A percentile compares a stretch with the other conserved stretches of the same genome.
Evolutionary conservation across 2,797 vertebrate genomes (phyloP).

Genomic region (Ctenopoma kingsleyae): DNA sequence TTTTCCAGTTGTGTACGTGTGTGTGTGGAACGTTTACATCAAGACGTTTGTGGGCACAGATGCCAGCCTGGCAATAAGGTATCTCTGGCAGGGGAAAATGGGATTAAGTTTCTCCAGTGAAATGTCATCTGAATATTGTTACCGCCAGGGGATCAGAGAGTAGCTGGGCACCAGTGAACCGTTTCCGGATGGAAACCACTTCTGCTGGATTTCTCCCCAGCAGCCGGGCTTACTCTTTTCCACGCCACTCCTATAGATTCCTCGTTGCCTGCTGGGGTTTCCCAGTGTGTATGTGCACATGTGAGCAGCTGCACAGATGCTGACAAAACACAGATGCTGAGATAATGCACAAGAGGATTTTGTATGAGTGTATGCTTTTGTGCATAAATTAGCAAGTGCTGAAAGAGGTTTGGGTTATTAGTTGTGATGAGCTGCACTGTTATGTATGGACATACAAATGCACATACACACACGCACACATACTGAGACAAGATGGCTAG

Average conservation of each 20-base stretch:
- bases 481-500: neutral
- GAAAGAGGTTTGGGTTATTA: slow-evolving; percentile 27
- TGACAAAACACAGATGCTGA: slow-evolving; percentile 47
- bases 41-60: slow-evolving; percentile 12
- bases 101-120: slow-evolving; percentile 69
- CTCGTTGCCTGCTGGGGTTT: slow-evolving; percentile 37
- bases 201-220: slow-evolving; percentile 48
- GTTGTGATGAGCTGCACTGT: slow-evolving; percentile 13
- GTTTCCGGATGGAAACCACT: slow-evolving; percentile 68
- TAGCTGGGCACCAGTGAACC: slow-evolving; percentile 65
- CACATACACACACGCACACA: neutral
- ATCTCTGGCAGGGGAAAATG: slow-evolving; percentile 56
- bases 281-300: slow-evolving; percentile 19
- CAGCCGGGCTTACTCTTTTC: slow-evolving; percentile 47
- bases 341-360: slow-evolving; percentile 44
- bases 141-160: slow-evolving; percentile 72
- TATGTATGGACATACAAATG: neutral
- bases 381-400: slow-evolving; percentile 25
- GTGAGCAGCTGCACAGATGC: slow-evolving; percentile 6
- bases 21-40: slow-evolving; percentile 50
- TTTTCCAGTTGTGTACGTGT: slow-evolving; percentile 64
- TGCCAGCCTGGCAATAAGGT: slow-evolving; percentile 61
- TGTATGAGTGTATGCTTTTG: slow-evolving; percentile 31
- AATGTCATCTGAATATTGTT: slow-evolving; percentile 77
- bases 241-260: slow-evolving; percentile 50